Percentiles rank a stretch among this genome's conserved stretches.
phyloP scores from a whole-genome alignment of 2,797 vertebrate species.

The Danio albolineatus region DNA sequence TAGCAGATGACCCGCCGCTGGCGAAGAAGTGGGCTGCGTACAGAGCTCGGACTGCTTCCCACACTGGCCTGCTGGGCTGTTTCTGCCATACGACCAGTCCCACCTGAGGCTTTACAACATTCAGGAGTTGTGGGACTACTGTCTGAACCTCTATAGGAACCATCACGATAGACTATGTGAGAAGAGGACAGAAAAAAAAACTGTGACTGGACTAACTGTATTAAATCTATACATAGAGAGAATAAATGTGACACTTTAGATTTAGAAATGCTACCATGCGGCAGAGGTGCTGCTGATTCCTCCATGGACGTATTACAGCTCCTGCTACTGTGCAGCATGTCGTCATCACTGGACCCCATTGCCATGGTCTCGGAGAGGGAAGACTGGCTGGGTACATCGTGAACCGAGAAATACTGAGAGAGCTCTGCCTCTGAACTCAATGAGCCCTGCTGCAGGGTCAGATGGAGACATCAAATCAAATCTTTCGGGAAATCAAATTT shows the following conservation, averaged over 20 bases:
- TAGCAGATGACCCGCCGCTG: conserved; percentile 85
- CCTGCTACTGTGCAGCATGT: conserved; percentile 77
- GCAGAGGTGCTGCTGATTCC: conserved; percentile 67
- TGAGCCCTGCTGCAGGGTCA: conserved; percentile 82
- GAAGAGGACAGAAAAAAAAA: conserved; percentile 19
- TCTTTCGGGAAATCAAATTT: neutral
- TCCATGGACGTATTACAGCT: conserved; percentile 77
- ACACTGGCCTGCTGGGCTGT: conserved; percentile 73
- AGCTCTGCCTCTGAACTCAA: conserved; percentile 88
- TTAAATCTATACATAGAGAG: too few relatives aligned
- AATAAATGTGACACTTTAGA: neutral
- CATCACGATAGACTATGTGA: conserved; percentile 70
- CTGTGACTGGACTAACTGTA: neutral
- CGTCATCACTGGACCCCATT: conserved; percentile 79
- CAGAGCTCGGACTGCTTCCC: conserved; percentile 78
- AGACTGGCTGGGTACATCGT: conserved; percentile 75
- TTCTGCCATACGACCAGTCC: conserved; percentile 64
- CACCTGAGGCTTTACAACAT: conserved; percentile 63
- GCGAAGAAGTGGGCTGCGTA: conserved; percentile 87
- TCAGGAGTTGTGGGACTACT: conserved; percentile 39
- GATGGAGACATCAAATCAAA: conserved; percentile 1
- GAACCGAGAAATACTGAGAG: conserved; percentile 85
- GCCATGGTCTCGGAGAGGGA: conserved; percentile 76
- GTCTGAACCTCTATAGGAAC: conserved; percentile 59
- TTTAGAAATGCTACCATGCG: conserved; percentile 61